Evolutionary conservation across 2,113 vertebrate species (phyloP).

Genomic region (Cyanistes caeruleus): DNA sequence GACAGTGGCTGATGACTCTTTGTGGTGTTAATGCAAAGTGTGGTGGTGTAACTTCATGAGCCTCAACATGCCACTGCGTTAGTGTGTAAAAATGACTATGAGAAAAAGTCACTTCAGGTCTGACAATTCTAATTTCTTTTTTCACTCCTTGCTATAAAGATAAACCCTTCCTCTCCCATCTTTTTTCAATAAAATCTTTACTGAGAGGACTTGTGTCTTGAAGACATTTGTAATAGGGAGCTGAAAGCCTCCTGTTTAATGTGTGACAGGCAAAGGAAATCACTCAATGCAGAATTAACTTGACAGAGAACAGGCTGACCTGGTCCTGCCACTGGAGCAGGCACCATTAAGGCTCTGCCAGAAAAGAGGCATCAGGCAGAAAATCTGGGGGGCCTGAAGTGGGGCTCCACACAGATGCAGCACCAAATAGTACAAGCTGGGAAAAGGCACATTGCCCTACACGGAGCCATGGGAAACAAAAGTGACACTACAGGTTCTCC

Average conservation of each 20-base stretch:
- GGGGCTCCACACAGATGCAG: neutral
- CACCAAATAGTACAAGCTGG: neutral
- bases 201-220: neutral
- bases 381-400: neutral
- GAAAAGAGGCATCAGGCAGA: neutral
- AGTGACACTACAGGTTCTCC: neutral
- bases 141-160: neutral
- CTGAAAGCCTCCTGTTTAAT: neutral
- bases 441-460: neutral
- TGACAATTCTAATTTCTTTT: neutral
- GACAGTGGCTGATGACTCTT: neutral
- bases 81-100: neutral
- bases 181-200: neutral
- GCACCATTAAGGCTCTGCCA: rapidly evolving
- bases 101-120: neutral
- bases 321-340: neutral
- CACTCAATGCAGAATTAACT: neutral
- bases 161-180: neutral
- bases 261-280: neutral
- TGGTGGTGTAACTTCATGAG: neutral
- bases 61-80: neutral
- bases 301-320: neutral
- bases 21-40: neutral
- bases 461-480: neutral
- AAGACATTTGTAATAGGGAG: neutral